phyloP scores from a whole-genome alignment of 37 sponge, comb jelly and placozoan species.

The Geodia barretti region DNA sequence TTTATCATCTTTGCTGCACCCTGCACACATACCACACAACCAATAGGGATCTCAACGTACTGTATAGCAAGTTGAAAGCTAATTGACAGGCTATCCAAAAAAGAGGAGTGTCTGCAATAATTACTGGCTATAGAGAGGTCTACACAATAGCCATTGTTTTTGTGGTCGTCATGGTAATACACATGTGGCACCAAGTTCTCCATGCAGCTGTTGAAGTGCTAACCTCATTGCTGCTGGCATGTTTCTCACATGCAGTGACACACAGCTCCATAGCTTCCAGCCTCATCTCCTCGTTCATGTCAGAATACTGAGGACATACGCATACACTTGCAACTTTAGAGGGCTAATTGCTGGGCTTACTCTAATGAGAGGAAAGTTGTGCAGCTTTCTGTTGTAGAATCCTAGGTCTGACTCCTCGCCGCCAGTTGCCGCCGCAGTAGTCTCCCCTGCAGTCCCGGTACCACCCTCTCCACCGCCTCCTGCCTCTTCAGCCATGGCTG shows the following conservation, averaged over 20 bases:
- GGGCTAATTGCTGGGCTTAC: constrained; percentile 24
- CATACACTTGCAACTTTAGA: no score
- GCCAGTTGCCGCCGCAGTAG: constrained; percentile 40
- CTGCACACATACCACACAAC: constrained; percentile 29
- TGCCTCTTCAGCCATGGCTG: constrained; percentile 64
- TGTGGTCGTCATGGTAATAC: not conserved
- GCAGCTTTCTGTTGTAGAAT: constrained; percentile 74
- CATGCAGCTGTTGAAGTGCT: constrained; percentile 93
- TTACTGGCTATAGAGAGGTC: no score
- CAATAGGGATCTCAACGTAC: no score
- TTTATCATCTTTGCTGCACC: constrained; percentile 98
- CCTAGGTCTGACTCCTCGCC: constrained; percentile 33
- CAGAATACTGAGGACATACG: constrained; percentile 77
- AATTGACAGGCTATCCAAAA: no score
- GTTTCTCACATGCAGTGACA: constrained; percentile 99
- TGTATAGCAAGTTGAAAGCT: no score
- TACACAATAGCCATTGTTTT: no score
- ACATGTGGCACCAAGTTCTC: constrained; percentile 90
- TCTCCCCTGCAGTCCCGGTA: constrained; percentile 2
- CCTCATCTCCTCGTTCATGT: constrained; percentile 98
- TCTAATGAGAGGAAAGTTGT: constrained; percentile 90
- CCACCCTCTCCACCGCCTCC: not conserved
- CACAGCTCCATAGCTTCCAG: constrained; percentile 99
- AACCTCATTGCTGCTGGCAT: constrained; percentile 90
- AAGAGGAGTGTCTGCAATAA: no score